Evolutionary conservation across 1,140 invertebrate species (phyloP), one percentile per base, ranked within the genome.

Genomic region (Cataglyphis hispanica): DNA sequence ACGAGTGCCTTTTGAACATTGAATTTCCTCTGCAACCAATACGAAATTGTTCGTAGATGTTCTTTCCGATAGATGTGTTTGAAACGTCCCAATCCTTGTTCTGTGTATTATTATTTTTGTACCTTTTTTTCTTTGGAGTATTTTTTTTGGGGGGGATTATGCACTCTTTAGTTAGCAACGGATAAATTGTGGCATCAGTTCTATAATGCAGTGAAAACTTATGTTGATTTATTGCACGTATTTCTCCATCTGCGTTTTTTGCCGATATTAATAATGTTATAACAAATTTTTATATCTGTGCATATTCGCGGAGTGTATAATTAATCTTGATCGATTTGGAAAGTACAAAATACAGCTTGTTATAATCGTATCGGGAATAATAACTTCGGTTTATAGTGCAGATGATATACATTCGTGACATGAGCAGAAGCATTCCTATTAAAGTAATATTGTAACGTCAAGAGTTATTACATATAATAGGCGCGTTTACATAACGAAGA

Each of bases 1-100:
- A 94, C 92, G 92, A 94, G 94, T 95, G 94, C 94, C 94, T 95
- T 95, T 94, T 93, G 91, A 93, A 90, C 86, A 89, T 93, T 92
- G 93, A 92, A 91, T 84, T 92, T 88, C 78, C 89, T 91, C 84
- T 90, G 88, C 87, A 86, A 91, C 67, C 88, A 89, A 89, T 80
- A 91, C 85, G 53, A 69, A 60, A 61, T 56, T 58, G 27, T 83
- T 86, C 77, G 77, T 91, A 85, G 84, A 86, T 90, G 85, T 92
- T 92, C 78, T 87, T 85, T 92, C 88, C 85, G 84, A 89, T 56
- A 84, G 63, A 80, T 85, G 66, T 50, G 78, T 86, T 86, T 13
- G 37, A 25, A 11, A 83, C 22, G 58, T 11, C 13, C 43, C 22
- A n/a, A 27, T 46, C 58, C 69, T 11, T 31, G 27, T 43, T 13